Percentiles rank a stretch among this genome's conserved stretches.
Evolutionary conservation across 2,113 vertebrate species (phyloP).

Genomic region (Stegostoma tigrinum): DNA sequence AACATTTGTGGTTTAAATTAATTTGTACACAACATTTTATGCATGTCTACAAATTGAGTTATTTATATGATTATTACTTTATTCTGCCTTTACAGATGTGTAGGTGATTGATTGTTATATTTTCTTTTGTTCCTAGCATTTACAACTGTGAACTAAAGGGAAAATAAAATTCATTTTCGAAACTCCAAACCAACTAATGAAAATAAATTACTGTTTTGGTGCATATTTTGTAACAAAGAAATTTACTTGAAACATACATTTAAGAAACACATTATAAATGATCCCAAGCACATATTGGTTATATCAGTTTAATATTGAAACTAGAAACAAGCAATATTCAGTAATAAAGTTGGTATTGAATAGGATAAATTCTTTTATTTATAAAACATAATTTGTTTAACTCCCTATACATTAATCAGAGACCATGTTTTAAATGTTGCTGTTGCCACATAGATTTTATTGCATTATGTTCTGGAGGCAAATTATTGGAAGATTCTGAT

Average conservation of each 20-base stretch:
- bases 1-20: constrained; percentile 3
- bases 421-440: constrained; percentile 3
- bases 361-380: constrained; percentile 29
- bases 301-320: not conserved
- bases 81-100: not conserved
- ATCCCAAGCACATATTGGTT: not conserved
- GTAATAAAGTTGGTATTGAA: constrained; percentile 7
- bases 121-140: not conserved
- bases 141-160: not conserved
- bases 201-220: not conserved
- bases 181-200: not conserved
- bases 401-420: constrained; percentile 8
- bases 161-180: not conserved
- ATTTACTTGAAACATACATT: not conserved
- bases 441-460: constrained; percentile 17
- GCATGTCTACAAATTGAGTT: not conserved
- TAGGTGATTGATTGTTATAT: not conserved
- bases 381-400: constrained; percentile 3
- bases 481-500: constrained; percentile 25
- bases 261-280: not conserved
- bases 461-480: not conserved
- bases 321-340: not conserved
- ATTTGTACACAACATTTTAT: not conserved
- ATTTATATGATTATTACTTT: not conserved
- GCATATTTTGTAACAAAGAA: not conserved